Evolutionary conservation across 2,113 vertebrate genomes (phyloP), one percentile per base, ranked within the genome.

Genomic region (Tenrec ecaudatus): DNA sequence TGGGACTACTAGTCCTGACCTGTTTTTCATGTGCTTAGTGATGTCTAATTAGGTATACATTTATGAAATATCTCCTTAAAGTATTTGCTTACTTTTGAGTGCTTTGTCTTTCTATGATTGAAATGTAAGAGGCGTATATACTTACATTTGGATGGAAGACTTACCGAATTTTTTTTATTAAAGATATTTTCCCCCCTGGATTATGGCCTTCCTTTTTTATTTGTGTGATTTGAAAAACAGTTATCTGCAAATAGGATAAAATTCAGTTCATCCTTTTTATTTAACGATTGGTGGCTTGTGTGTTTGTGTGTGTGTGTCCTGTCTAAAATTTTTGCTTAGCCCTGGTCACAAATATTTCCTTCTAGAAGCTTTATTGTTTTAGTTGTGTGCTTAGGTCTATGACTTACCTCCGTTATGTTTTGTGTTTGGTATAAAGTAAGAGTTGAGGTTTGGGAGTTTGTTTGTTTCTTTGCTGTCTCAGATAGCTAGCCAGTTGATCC

Each of bases 161-260:
- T 53, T 53, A 53, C 47, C 9, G 47, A 10, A 12, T 12, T 53
- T n/a, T 69, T 15, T 73, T 8, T 6, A 75, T 79, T 86, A 33
- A 3, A 53, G 80, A 87, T 86, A 87, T 77, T 78, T 91, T 91
- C 15, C 12, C 47, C 12, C 40, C 2, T 23, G 57, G 14, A 38
- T 6, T 76, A 5, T 80, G 47, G 20, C 2, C n/a, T 92, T 84
- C 78, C 15, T 11, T 89, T 43, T 68, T 81, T 36, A 38, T 64
- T 94, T 66, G 84, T 47, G 68, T 81, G 60, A 68, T 94, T 84
- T 94, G 82, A 89, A 89, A 38, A 89, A 57, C 1, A 82, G 1
- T 22, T 75, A 19, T 86, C 92, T 94, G 9, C 47, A 53, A 53
- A 5, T 66, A 58, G 75, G 43, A 69, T 92, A 89, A 84, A 82